Base-by-base conservation (phyloP, 2,113 vertebrate species). In the Columba livia region DNA sequence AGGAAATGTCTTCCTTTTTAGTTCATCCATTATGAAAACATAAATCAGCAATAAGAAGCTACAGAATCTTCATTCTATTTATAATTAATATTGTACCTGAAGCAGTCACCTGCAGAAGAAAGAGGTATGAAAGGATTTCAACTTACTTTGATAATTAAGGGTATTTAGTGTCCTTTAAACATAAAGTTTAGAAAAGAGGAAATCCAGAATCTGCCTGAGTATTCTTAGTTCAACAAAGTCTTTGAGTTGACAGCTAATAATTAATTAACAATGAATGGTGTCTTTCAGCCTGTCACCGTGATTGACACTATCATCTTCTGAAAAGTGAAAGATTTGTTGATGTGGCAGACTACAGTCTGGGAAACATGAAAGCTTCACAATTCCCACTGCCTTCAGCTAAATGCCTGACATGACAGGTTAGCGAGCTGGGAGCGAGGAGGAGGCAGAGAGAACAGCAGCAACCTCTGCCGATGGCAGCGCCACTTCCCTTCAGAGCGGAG, bases 181-280 rank as follows among this genome's bases (percentile, higher is more conserved):
- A 96, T 73, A 92, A 94, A 97, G 94, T 96, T 94, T 96, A 92
- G 97, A 97, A 95, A 97, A 85, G 91, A 97, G 86, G 84, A 97
- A 97, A 96, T 97, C 92, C 94, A 93, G 90, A 97, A 95, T 90
- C 95, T 96, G 91, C 72, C 84, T 96, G 89, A 96, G 93, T 95
- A 81, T 97, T 97, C 95, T 95, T 96, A 95, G 92, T 96, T 97
- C 91, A 94, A 96, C 94, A 95, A 96, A 97, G 94, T 94, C 92
- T 95, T 89, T 53, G 89, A 97, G 97, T 94, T 98, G 97, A 97
- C 97, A 98, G 85, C 96, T 96, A 97, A 97, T 98, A 98, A 98
- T 98, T 98, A 98, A 98, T 98, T 96, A 97, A 98, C 97, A 98
- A 98, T 97, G 96, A 97, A 96, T 60, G 95, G 87, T 95, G 96